phyloP scores from a whole-genome alignment of 1,140 invertebrate species.

The Drosophila ogumai region DNA sequence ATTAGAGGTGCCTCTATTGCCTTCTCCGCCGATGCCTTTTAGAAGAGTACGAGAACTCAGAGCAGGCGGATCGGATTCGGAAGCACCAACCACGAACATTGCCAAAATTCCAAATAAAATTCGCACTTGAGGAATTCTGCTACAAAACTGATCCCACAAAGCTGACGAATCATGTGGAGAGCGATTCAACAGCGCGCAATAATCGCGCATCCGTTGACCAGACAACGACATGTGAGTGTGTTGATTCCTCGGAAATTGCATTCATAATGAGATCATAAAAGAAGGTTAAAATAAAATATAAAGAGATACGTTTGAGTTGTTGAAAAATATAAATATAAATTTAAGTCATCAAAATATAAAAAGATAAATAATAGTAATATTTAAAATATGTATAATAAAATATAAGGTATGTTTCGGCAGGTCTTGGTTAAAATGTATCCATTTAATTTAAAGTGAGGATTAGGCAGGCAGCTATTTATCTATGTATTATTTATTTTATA shows the following conservation, averaged over 20 bases:
- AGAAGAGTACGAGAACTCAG: constrained; percentile 70
- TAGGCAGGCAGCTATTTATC: not conserved
- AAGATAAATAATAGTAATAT: too few relatives aligned
- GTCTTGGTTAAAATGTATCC: not conserved
- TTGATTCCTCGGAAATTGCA: constrained; percentile 24
- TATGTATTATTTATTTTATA: not conserved
- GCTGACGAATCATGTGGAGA: constrained; percentile 53
- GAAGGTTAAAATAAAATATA: not conserved
- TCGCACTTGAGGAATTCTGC: constrained; percentile 40
- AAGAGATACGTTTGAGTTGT: not conserved
- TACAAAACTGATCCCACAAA: constrained; percentile 13
- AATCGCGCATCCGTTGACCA: constrained; percentile 62
- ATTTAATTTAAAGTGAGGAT: not conserved
- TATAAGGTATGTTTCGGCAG: too few relatives aligned
- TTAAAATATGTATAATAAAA: too few relatives aligned
- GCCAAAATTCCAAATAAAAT: not conserved
- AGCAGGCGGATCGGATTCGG: constrained; percentile 51
- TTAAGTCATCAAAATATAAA: too few relatives aligned
- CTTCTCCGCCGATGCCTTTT: constrained; percentile 33
- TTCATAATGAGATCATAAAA: constrained; percentile 1
- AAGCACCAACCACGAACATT: constrained; percentile 2
- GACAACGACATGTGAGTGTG: constrained; percentile 74
- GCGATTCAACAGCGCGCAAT: constrained; percentile 54
- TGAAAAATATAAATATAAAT: not conserved
- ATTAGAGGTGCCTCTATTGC: constrained; percentile 67